Evolutionary conservation across 92 coral and sea anemone species (phyloP).

Genomic region (Meandrina meandrites): DNA sequence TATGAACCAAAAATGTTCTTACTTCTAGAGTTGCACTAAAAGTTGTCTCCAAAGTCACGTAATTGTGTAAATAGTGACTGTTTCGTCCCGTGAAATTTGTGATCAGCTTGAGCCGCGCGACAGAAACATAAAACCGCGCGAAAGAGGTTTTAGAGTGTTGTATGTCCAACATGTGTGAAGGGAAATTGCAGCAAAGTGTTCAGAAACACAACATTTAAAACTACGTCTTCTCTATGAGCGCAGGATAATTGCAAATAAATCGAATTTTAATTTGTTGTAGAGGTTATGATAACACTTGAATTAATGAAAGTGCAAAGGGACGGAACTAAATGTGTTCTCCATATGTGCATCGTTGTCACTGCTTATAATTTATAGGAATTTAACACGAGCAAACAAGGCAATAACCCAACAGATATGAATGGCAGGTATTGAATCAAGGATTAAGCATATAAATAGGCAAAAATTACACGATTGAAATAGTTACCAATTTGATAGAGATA

Average conservation of each 20-base stretch:
- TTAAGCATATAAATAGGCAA: neutral
- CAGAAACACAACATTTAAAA: neutral
- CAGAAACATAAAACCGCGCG: neutral
- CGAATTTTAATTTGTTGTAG: constrained; percentile 27
- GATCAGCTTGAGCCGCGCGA: neutral
- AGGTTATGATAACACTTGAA: constrained; percentile 7
- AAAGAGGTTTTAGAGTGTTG: neutral
- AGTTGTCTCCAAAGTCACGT: neutral
- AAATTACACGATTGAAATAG: neutral
- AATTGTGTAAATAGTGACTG: neutral
- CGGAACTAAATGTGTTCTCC: constrained; percentile 24
- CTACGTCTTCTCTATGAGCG: neutral
- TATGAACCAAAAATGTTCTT: neutral
- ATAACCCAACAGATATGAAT: constrained; percentile 15
- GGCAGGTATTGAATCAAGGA: neutral
- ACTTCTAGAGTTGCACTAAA: neutral
- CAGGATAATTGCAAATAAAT: neutral
- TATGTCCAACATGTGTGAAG: neutral
- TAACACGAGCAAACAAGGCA: neutral
- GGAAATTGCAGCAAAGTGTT: neutral
- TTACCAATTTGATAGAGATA: constrained; percentile 19
- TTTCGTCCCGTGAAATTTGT: neutral
- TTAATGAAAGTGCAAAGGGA: neutral
- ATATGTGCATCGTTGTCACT: neutral
- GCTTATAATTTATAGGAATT: neutral